Base-by-base conservation (phyloP, 1,140 invertebrate genomes). In the Drosophila gunungcola region DNA sequence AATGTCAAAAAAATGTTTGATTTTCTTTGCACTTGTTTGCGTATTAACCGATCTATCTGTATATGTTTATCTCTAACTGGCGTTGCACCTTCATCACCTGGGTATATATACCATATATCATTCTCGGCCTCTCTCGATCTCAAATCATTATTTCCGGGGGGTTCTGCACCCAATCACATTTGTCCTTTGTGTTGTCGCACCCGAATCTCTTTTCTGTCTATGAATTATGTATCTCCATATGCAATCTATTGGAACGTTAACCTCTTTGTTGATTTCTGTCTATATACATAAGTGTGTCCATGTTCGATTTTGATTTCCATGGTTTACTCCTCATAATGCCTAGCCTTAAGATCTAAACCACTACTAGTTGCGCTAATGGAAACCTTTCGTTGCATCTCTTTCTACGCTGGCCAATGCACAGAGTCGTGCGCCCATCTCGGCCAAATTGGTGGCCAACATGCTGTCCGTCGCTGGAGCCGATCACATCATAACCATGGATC, bases 401-500 rank as follows among this genome's bases (percentile, higher is more conserved):
- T 73, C 78, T 82, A 68, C 79, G 65, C 73, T 91, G 80, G 75
- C 68, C 90, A 81, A 86, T 86, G 83, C 83, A 86, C 94, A 98
- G 97, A 99, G 98, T 92, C 96, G 99, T 83, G 98, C 98, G 25
- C 98, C 99, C 5, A 99, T 99, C 67, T 98, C 98, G 46, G 99
- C 99, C 3, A 99, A 99, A 93, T 93, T 99, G 58, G 97, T 99
- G 6, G 98, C 99, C 4, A 99, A 99, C 92, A 99, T 99, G 96
- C 94, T 99, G 73, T 98, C 98, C 51, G 98, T 99, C 11, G 97
- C 99, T 75, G 99, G 98, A 32, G 98, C 98, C 4, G 98, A 99
- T 93, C 99, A 99, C 86, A 99, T 99, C 64, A 99, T 99, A 81
- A 99, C 99, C 12, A 99, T 99, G 97, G 99, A 99, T 93, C 94